A percentile compares a stretch with the other conserved stretches of the same genome.
These are phyloP conservation scores for Quadroppia sp. DNA, from an alignment of 2,888 invertebrate species.

Conservation along the genomic window DNA sequence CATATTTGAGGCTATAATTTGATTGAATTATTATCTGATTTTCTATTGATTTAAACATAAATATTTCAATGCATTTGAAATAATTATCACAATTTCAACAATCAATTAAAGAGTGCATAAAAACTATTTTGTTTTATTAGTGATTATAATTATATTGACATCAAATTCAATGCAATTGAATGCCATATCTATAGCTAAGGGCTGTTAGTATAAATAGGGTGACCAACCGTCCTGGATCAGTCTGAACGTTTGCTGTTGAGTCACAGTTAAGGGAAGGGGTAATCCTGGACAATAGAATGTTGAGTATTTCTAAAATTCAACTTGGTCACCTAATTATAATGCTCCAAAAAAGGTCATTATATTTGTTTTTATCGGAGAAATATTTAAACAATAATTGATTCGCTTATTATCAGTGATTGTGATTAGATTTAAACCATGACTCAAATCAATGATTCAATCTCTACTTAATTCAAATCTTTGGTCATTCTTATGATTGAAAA, in stretches of 20 bases:
- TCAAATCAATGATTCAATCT: not conserved
- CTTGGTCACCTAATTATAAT: too few species aligned
- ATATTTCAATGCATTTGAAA: not conserved
- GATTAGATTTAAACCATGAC: too few species aligned
- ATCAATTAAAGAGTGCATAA: not conserved
- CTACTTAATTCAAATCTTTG: not conserved
- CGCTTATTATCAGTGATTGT: too few species aligned
- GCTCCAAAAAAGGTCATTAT: not conserved
- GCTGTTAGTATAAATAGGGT: too few species aligned
- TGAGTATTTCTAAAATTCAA: too few species aligned
- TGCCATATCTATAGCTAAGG: not conserved
- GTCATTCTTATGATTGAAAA: not conserved
- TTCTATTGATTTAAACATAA: not conserved
- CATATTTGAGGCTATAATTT: slow-evolving; percentile 20
- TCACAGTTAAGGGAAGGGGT: too few species aligned
- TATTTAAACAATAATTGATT: not conserved
- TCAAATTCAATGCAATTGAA: not conserved
- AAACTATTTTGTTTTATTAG: not conserved
- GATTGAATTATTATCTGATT: not conserved
- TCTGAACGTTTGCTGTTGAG: too few species aligned
- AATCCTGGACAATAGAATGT: too few species aligned
- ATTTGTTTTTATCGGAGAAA: not conserved
- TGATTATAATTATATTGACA: too few species aligned
- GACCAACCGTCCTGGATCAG: not conserved
- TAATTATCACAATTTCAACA: slow-evolving; percentile 21